These are phyloP conservation scores for Simalia tracyae DNA, from an alignment of 2,797 vertebrate species.

Conservation along the genomic window DNA sequence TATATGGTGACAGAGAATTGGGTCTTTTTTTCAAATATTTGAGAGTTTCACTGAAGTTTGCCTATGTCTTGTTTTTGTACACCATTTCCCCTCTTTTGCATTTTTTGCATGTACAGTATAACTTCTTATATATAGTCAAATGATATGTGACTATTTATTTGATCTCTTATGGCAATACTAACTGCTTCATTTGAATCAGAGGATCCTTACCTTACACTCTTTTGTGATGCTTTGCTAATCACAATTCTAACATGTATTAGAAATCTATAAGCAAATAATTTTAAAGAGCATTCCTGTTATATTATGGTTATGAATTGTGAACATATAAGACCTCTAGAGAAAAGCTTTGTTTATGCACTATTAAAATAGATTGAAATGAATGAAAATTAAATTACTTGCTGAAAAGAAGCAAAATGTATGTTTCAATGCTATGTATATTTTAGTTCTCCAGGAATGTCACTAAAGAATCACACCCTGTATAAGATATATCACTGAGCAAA, in stretches of 20 bases:
- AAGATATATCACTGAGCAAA: too few species aligned
- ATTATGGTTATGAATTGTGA: not conserved
- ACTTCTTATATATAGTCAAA: not conserved
- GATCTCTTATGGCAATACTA: not conserved
- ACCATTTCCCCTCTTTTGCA: not conserved
- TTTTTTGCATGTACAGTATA: not conserved
- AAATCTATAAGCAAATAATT: not conserved
- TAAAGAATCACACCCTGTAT: too few species aligned
- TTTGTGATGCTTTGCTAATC: not conserved
- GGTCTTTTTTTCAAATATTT: not conserved
- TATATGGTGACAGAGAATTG: not conserved
- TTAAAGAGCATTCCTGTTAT: not conserved
- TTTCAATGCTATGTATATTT: not conserved
- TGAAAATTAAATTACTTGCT: not conserved
- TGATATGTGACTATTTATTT: not conserved
- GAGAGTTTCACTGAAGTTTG: not conserved
- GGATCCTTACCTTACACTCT: not conserved
- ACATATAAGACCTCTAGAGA: not conserved
- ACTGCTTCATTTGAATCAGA: not conserved
- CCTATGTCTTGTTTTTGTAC: not conserved
- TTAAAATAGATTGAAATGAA: not conserved
- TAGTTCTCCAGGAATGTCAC: not conserved
- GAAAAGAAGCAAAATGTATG: not conserved
- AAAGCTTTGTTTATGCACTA: not conserved
- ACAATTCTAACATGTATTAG: not conserved